phyloP scores from a whole-genome alignment of 2,888 invertebrate species.

The Tipula unca region DNA sequence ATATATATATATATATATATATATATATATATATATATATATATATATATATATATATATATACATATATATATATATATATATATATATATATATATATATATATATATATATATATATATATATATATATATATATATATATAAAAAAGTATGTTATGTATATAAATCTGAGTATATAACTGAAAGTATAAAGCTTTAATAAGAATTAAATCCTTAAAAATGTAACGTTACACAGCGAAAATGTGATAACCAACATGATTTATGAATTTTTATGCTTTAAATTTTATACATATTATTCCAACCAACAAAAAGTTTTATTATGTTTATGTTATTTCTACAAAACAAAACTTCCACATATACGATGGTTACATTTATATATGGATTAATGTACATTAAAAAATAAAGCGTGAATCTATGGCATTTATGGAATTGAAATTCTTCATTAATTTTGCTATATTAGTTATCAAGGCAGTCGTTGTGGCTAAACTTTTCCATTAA shows the following conservation, averaged over 20 bases:
- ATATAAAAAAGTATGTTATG: not conserved
- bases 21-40: too few species aligned
- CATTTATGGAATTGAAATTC: not conserved
- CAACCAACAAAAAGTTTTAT: not conserved
- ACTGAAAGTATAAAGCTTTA: not conserved
- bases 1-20: too few species aligned
- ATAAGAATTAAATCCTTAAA: not conserved
- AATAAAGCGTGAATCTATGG: not conserved
- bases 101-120: too few species aligned
- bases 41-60: too few species aligned
- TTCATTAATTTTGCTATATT: too few species aligned
- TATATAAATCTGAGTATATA: not conserved
- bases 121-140: too few species aligned
- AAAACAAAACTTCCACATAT: not conserved
- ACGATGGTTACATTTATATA: not conserved
- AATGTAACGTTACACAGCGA: not conserved
- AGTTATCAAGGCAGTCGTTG: too few species aligned
- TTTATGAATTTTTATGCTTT: not conserved
- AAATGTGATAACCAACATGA: not conserved
- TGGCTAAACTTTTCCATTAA: too few species aligned
- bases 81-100: too few species aligned
- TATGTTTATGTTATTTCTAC: not conserved
- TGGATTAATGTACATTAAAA: not conserved
- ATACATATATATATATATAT: too few species aligned
- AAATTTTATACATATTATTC: not conserved